These are phyloP conservation scores for Epizoanthus ramosus DNA, from an alignment of 92 coral and sea anemone species.

Conservation along the genomic window DNA sequence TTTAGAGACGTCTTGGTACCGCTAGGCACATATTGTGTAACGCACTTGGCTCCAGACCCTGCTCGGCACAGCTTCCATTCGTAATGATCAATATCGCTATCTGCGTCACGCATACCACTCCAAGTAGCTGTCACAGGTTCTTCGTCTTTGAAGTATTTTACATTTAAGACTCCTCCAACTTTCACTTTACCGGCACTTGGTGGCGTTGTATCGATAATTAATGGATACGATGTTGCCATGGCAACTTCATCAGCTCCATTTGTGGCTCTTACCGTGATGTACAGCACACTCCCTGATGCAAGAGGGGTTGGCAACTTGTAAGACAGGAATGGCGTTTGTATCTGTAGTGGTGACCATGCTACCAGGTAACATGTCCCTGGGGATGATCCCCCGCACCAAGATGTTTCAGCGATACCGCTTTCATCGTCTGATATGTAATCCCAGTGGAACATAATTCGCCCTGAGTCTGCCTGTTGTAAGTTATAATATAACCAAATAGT, in stretches of 20 bases:
- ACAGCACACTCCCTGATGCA: conserved; percentile 62
- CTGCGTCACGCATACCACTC: conserved; percentile 69
- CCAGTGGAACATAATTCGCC: conserved; percentile 59
- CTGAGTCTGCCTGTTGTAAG: conserved; percentile 21
- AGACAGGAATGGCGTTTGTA: conserved; percentile 16
- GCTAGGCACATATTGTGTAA: conserved; percentile 56
- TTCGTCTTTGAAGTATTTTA: conserved; percentile 54
- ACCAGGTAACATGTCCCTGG: conserved; percentile 50
- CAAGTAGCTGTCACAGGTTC: conserved; percentile 63
- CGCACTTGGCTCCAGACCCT: conserved; percentile 37
- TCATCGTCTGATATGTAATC: conserved; percentile 57
- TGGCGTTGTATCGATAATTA: conserved; percentile 75
- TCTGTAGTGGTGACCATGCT: conserved; percentile 46
- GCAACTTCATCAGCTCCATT: conserved; percentile 75
- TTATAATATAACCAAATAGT: background rate
- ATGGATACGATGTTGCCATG: conserved; percentile 35
- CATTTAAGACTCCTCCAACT: conserved; percentile 31
- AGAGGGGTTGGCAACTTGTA: conserved; percentile 57
- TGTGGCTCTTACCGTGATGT: conserved; percentile 51
- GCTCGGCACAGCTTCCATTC: conserved; percentile 80
- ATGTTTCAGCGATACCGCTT: conserved; percentile 60
- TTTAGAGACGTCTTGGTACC: conserved; percentile 53
- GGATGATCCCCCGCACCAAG: conserved; percentile 70
- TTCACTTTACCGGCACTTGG: conserved; percentile 67
- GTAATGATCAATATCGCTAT: conserved; percentile 67